phyloP scores from a whole-genome alignment of 2,888 invertebrate species.

The Zygothrica quintamaculata region DNA sequence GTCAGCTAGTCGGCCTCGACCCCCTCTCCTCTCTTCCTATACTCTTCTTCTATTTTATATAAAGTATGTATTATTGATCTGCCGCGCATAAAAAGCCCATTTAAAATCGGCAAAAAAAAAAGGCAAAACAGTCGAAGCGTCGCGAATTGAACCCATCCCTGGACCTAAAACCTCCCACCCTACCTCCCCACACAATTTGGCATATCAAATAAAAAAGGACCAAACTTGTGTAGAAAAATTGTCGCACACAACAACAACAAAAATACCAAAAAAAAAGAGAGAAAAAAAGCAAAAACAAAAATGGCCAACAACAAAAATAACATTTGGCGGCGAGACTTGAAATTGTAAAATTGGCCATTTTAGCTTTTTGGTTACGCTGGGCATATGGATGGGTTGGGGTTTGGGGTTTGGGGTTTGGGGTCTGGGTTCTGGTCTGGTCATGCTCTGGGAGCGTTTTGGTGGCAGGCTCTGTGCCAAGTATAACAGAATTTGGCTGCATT shows the following conservation, averaged over 20 bases:
- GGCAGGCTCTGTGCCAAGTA: conserved; percentile 45
- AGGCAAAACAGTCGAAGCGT: conserved; percentile 54
- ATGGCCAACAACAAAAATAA: conserved; percentile 33
- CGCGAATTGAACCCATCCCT: conserved; percentile 52
- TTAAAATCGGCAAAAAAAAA: conserved; percentile 66
- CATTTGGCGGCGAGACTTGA: conserved; percentile 41
- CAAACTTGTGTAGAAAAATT: conserved; percentile 74
- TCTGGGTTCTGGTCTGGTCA: conserved; percentile 7
- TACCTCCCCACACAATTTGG: neutral
- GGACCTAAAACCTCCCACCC: neutral
- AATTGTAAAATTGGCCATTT: conserved; percentile 81
- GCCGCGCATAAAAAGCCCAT: conserved; percentile 81
- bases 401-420: neutral
- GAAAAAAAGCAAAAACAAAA: conserved; percentile 13
- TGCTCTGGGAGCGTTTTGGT: conserved; percentile 42
- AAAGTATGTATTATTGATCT: conserved; percentile 78
- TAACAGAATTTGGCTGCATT: conserved; percentile 80
- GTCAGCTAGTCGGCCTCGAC: neutral
- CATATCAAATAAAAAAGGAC: conserved; percentile 35
- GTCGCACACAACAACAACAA: conserved; percentile 50
- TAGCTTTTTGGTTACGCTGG: conserved; percentile 74
- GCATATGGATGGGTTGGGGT: conserved; percentile 40
- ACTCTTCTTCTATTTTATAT: conserved; percentile 58
- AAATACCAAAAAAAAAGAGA: conserved; percentile 10
- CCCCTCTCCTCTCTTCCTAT: conserved; percentile 7